phyloP scores from a whole-genome alignment of 2,113 vertebrate species.

The Eulemur macaco region DNA sequence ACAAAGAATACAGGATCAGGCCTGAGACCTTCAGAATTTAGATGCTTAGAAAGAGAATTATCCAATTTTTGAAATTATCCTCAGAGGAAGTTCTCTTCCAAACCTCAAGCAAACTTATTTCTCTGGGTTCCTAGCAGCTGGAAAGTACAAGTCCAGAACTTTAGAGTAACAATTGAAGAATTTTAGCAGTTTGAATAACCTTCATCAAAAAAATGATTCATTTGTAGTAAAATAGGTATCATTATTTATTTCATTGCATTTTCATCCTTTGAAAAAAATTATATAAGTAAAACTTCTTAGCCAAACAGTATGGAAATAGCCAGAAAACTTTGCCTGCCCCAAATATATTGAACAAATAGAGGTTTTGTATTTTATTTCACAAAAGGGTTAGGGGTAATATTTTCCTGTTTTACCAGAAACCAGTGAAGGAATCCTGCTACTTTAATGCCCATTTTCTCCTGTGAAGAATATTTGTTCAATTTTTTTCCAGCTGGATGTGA shows the following conservation, averaged over 20 bases:
- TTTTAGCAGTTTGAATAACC: neutral
- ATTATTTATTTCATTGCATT: slow-evolving; percentile 9
- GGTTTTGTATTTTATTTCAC: slow-evolving; percentile 22
- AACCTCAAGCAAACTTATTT: neutral
- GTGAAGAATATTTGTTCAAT: slow-evolving; percentile 44
- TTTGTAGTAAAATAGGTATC: slow-evolving; percentile 11
- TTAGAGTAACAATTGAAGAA: neutral
- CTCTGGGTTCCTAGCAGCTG: neutral
- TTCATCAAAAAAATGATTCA: neutral
- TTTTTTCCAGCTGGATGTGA: slow-evolving; percentile 44
- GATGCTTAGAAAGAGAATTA: neutral
- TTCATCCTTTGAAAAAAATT: slow-evolving; percentile 14
- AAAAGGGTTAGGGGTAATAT: neutral
- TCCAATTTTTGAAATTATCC: neutral
- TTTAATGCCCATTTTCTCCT: slow-evolving; percentile 43
- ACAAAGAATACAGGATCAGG: neutral
- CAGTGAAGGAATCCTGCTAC: neutral
- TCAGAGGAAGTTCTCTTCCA: neutral
- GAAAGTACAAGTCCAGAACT: neutral
- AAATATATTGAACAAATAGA: slow-evolving; percentile 6
- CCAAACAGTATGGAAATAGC: neutral
- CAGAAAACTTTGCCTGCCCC: neutral
- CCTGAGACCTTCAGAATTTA: neutral
- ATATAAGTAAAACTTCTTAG: neutral
- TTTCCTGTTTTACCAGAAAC: neutral